phyloP scores from a whole-genome alignment of 2,888 invertebrate genomes.

The Lucinisca nassula region DNA sequence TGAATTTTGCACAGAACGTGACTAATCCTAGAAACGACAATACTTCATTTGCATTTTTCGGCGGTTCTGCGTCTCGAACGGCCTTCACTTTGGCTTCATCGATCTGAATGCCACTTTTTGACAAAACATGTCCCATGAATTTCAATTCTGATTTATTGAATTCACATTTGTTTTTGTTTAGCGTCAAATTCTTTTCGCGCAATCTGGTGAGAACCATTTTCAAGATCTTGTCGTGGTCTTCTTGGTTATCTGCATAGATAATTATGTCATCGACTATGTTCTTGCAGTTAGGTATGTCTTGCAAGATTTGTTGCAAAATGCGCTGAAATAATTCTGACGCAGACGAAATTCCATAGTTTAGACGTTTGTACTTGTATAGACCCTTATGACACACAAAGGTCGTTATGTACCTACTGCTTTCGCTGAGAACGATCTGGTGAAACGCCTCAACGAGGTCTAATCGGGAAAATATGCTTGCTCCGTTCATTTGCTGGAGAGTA shows the following conservation, averaged over 20 bases:
- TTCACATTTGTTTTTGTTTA: conserved; percentile 20
- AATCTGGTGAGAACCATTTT: background rate
- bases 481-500: conserved; percentile 25
- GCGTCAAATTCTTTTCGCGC: conserved; percentile 16
- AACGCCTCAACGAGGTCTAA: conserved; percentile 6
- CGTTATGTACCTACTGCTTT: conserved; percentile 9
- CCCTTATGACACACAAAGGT: conserved; percentile 29
- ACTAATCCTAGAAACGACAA: conserved; percentile 18
- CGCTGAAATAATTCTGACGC: conserved; percentile 29
- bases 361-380: conserved; percentile 7
- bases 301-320: conserved; percentile 22
- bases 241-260: conserved; percentile 16
- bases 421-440: conserved; percentile 16
- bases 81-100: conserved; percentile 19
- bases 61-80: background rate
- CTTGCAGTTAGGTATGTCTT: conserved; percentile 12
- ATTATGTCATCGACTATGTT: conserved; percentile 32
- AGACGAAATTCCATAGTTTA: conserved; percentile 46
- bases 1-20: conserved; percentile 19
- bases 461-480: conserved; percentile 3
- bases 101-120: background rate
- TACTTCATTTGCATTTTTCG: conserved; percentile 10
- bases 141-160: conserved; percentile 6
- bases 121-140: conserved; percentile 28
- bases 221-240: conserved; percentile 8